A percentile compares a stretch with the other conserved stretches of the same genome.
These are phyloP conservation scores for Sinocyclocheilus grahami DNA, from an alignment of 2,113 vertebrate genomes.

Conservation along the genomic window DNA sequence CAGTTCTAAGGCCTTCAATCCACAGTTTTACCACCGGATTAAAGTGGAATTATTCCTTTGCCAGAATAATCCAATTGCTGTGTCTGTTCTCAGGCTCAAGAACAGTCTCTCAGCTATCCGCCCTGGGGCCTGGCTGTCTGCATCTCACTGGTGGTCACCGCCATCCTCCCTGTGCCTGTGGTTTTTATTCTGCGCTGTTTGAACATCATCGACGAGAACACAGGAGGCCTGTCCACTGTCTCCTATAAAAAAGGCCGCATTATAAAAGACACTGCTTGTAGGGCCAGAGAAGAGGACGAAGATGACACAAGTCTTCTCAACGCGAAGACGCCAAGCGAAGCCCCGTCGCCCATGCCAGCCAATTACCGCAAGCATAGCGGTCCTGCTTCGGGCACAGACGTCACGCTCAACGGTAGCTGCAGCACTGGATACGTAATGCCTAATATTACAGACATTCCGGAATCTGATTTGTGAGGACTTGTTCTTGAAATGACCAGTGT, in stretches of 20 bases:
- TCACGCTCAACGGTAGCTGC: conserved; percentile 90
- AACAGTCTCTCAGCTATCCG: conserved; percentile 84
- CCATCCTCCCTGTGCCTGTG: conserved; percentile 86
- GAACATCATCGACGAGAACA: conserved; percentile 83
- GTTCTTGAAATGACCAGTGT: not conserved
- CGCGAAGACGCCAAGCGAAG: conserved; percentile 85
- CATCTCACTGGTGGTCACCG: conserved; percentile 83
- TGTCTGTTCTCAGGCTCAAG: conserved; percentile 76
- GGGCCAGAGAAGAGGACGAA: conserved; percentile 70
- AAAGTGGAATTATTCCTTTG: not conserved
- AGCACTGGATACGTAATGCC: conserved; percentile 92
- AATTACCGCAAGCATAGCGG: conserved; percentile 89
- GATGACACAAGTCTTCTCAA: conserved; percentile 90
- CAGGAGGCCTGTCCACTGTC: conserved; percentile 82
- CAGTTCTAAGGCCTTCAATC: not conserved
- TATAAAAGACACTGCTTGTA: conserved; percentile 83
- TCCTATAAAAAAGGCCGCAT: conserved; percentile 93
- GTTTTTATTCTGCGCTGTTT: conserved; percentile 84
- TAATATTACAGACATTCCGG: conserved; percentile 79
- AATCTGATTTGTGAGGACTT: conserved; percentile 87
- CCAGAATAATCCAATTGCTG: conserved; percentile 27
- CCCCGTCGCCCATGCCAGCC: conserved; percentile 85
- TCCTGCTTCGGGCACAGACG: conserved; percentile 74
- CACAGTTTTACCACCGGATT: not conserved
- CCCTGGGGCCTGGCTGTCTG: conserved; percentile 86